Conservation (phyloP, 37 sponge, comb jelly and placozoan species). For the Axinella damicornis region DNA sequence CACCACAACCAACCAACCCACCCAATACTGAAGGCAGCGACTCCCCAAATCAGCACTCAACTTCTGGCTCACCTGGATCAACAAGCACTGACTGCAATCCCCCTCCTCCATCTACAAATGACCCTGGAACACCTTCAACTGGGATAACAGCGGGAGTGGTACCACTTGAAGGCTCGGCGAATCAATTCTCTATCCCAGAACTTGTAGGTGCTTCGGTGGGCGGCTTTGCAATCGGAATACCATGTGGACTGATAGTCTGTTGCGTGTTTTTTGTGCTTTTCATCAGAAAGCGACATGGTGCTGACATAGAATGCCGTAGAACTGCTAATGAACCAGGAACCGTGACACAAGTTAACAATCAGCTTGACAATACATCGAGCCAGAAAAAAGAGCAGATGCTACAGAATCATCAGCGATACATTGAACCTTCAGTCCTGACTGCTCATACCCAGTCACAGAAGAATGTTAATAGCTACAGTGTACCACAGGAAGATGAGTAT, state of each 20-base stretch:
- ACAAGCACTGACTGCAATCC: too few species aligned
- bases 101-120: too few species aligned
- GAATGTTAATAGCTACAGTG: slow-evolving; percentile 4
- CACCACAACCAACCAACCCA: slow-evolving; percentile 9
- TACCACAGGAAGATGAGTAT: slow-evolving; percentile 25
- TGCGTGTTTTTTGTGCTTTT: slow-evolving; percentile 18
- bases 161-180: too few species aligned
- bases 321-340: background rate
- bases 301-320: background rate
- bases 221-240: slow-evolving; percentile 55
- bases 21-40: too few species aligned
- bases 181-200: background rate
- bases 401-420: background rate
- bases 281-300: background rate
- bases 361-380: background rate
- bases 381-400: background rate
- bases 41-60: too few species aligned
- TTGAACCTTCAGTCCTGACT: background rate
- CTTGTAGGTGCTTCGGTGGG: slow-evolving; percentile 53
- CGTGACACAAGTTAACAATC: background rate
- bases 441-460: slow-evolving; percentile 6
- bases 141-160: too few species aligned
- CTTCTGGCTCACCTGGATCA: too few species aligned
- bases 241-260: slow-evolving; percentile 47
- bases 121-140: too few species aligned